Percentiles rank a stretch among this genome's conserved stretches.
Conservation (phyloP, 1,140 invertebrate genomes). For the Neodiprion lecontei region DNA sequence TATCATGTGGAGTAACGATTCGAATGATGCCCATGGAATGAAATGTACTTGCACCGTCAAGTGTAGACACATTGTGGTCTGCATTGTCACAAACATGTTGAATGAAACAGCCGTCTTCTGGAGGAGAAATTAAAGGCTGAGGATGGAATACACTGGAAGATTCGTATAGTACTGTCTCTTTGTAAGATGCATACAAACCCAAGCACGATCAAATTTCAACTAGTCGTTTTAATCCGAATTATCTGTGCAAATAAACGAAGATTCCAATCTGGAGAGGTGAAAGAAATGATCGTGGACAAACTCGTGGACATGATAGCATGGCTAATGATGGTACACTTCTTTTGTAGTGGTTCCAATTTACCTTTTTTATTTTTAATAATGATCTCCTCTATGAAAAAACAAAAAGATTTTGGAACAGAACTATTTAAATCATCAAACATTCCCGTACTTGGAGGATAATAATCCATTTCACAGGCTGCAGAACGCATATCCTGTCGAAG, state of each 20-base stretch:
- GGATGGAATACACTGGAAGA: slow-evolving; percentile 30
- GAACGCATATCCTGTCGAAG: slow-evolving; percentile 38
- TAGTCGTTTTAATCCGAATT: slow-evolving; percentile 33
- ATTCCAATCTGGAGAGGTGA: slow-evolving; percentile 25
- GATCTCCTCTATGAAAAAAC: slow-evolving; percentile 18
- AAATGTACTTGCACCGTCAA: slow-evolving; percentile 33
- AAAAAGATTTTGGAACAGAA: slow-evolving; percentile 20
- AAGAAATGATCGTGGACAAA: slow-evolving; percentile 29
- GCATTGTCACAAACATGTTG: slow-evolving; percentile 45
- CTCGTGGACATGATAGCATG: slow-evolving; percentile 30
- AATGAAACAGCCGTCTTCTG: slow-evolving; percentile 27
- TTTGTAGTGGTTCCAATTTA: slow-evolving; percentile 11
- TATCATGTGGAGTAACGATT: slow-evolving; percentile 46
- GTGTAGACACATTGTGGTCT: slow-evolving; percentile 22
- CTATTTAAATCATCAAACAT: slow-evolving; percentile 28
- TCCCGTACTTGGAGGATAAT: slow-evolving; percentile 29
- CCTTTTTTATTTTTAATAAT: slow-evolving; percentile 23
- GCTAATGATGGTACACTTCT: slow-evolving; percentile 25
- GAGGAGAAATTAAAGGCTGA: slow-evolving; percentile 9
- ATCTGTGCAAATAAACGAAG: slow-evolving; percentile 28
- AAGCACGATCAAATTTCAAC: slow-evolving; percentile 33
- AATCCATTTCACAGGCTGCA: slow-evolving; percentile 28
- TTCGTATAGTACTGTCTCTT: slow-evolving; percentile 37
- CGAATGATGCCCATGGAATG: slow-evolving; percentile 25
- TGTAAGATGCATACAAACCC: slow-evolving; percentile 41